phyloP scores from a whole-genome alignment of 2,113 vertebrate genomes.

The Orcinus orca region DNA sequence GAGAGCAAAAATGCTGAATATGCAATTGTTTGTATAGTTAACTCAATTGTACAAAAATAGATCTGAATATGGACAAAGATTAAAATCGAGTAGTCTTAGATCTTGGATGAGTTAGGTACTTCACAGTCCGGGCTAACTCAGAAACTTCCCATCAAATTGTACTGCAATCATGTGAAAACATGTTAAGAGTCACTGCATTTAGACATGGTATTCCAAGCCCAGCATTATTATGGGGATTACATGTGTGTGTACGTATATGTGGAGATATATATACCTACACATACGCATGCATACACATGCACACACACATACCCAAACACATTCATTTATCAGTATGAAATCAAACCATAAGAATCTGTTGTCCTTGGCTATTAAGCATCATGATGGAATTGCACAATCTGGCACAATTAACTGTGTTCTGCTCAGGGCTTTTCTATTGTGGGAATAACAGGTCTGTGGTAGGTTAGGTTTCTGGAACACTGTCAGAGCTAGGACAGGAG shows the following conservation, averaged over 20 bases:
- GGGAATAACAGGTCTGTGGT: not conserved
- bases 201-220: not conserved
- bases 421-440: not conserved
- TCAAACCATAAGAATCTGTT: conserved; percentile 31
- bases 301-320: not conserved
- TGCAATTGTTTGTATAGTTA: not conserved
- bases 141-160: not conserved
- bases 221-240: not conserved
- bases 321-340: not conserved
- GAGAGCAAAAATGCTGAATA: not conserved
- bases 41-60: not conserved
- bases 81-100: not conserved
- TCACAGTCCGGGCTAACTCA: not conserved
- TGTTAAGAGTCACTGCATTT: not conserved
- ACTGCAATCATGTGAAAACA: not conserved
- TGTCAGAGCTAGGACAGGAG: conserved; percentile 42
- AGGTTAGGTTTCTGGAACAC: conserved; percentile 44
- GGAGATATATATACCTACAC: not conserved
- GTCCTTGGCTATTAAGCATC: not conserved
- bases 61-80: not conserved
- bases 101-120: not conserved
- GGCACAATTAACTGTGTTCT: conserved; percentile 11
- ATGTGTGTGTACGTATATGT: not conserved
- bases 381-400: not conserved
- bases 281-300: not conserved